Evolutionary conservation across 2,888 invertebrate genomes (phyloP), one percentile per base, ranked within the genome.

Genomic region (Macrosoma leucophasiata): DNA sequence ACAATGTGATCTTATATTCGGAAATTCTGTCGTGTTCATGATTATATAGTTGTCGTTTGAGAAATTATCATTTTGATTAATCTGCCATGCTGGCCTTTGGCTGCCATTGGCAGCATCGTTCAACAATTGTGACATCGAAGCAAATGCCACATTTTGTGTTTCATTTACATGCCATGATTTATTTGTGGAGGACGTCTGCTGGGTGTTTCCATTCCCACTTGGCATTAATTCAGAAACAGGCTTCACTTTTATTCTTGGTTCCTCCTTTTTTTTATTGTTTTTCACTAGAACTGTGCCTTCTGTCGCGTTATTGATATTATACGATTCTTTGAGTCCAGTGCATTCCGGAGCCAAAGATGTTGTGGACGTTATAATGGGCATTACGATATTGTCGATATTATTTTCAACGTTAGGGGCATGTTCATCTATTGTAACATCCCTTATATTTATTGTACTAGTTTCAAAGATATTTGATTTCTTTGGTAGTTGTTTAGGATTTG

Each of bases 401-500:
- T 11, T 14, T 13, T 1, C 15, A 9, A 33, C 19, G 4, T 27
- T 2, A 7, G 11, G 5, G 13, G 19, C 20, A 1, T 18, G 4
- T 11, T 35, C 14, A 9, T 22, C 5, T 13, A 7, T 24, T 26
- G 22, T 21, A 29, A 10, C 9, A 27, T 10, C 18, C 39, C 43
- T 49, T 24, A 14, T 23, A 12, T 31, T 41, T 45, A 22, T 30
- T 28, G 17, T 8, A 20, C 27, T 32, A 2, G 11, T 12, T 18
- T 34, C 39, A 25, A 18, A 10, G 5, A 11, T 6, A 17, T 41
- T 35, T 18, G 43, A 42, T 29, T 73, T 78, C 41, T 63, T 65
- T n/a, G 73, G 76, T 11, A 78, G 50, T 52, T 73, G 65, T 55
- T 73, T 82, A 3, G 82, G 82, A 44, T 78, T 74, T 18, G 71